Percentiles rank a stretch among this genome's conserved stretches.
phyloP scores from a whole-genome alignment of 2,113 vertebrate species.

The Paralichthys olivaceus region DNA sequence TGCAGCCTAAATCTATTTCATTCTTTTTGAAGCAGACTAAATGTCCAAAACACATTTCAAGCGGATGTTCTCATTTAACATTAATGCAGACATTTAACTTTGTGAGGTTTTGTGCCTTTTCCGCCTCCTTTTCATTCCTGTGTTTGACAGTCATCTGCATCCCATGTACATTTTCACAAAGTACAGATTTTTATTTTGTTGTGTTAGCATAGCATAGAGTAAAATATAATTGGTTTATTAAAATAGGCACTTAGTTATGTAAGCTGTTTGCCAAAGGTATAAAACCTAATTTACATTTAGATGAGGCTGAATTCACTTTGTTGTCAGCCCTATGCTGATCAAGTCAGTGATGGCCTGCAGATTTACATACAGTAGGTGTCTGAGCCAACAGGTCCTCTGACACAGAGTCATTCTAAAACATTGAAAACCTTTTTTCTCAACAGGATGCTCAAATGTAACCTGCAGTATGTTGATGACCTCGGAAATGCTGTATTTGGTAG shows the following conservation, averaged over 20 bases:
- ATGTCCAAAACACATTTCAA: constrained; percentile 55
- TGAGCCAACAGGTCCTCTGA: constrained; percentile 72
- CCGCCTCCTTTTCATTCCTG: constrained; percentile 16
- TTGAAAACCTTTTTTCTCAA: constrained; percentile 28
- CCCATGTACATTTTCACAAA: constrained; percentile 49
- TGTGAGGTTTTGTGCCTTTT: constrained; percentile 19
- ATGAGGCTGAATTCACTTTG: constrained; percentile 82
- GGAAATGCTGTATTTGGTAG: constrained; percentile 49
- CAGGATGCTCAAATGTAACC: constrained; percentile 40
- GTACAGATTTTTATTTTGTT: constrained; percentile 64
- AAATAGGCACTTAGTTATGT: constrained; percentile 79
- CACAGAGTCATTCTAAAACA: constrained; percentile 27
- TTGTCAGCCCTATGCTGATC: constrained; percentile 79
- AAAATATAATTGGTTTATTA: constrained; percentile 80
- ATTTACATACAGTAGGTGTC: constrained; percentile 72
- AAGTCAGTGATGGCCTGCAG: constrained; percentile 71
- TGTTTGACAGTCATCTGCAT: constrained; percentile 42
- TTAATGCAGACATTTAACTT: constrained; percentile 53
- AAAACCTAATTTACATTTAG: constrained; percentile 86
- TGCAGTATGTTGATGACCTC: constrained; percentile 54
- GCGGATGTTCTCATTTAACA: constrained; percentile 38
- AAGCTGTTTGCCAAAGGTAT: constrained; percentile 82
- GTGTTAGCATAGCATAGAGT: constrained; percentile 64
- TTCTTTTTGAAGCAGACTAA: constrained; percentile 45
- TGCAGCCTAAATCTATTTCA: constrained; percentile 50